Evolutionary conservation across 1,140 invertebrate genomes (phyloP), one percentile per base, ranked within the genome.

Genomic region (Drosophila athabasca): DNA sequence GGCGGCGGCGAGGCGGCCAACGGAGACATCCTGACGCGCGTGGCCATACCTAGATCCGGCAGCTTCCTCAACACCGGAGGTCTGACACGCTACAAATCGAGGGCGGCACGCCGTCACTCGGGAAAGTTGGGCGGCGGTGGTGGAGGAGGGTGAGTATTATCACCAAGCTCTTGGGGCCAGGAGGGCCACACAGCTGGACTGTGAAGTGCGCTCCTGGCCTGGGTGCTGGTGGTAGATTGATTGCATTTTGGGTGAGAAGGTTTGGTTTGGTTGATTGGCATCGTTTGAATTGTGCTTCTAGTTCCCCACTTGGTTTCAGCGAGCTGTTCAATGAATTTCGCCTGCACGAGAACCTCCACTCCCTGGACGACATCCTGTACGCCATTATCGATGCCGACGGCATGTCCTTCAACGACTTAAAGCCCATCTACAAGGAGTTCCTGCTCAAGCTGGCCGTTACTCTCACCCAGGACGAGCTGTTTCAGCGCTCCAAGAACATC

Each of bases 381-480:
- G 95, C 95, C 72, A 97, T 98, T 77, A 97, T 97, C 66, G 96
- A 97, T 92, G 94, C 96, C 1, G 96, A 97, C 89, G 96, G 97
- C 51, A 97, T 98, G 96, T 97, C 96, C 19, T 98, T 97, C 92
- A 97, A 97, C 92, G 96, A 97, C 76, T 92, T 97, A 50, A 97
- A 97, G 91, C 97, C 97, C 3, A 95, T 97, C 43, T 97, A 98
- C 90, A 97, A 97, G 91, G 96, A 97, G 92, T 96, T 97, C 82
- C 92, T 97, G 24, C 90, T 97, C 45, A 97, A 97, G 92, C 92
- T 97, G 54, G 96, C 96, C 0, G 94, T 97, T 0, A 97, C 96
- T 0, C 92, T 98, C 17, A 97, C 96, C 17, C 97, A 97, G 92
- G 97, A 97, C 79, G 97, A 98, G 92, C 93, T 97, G 55, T 97